phyloP scores from a whole-genome alignment of 2,113 vertebrate species.

The Muntiacus reevesi region DNA sequence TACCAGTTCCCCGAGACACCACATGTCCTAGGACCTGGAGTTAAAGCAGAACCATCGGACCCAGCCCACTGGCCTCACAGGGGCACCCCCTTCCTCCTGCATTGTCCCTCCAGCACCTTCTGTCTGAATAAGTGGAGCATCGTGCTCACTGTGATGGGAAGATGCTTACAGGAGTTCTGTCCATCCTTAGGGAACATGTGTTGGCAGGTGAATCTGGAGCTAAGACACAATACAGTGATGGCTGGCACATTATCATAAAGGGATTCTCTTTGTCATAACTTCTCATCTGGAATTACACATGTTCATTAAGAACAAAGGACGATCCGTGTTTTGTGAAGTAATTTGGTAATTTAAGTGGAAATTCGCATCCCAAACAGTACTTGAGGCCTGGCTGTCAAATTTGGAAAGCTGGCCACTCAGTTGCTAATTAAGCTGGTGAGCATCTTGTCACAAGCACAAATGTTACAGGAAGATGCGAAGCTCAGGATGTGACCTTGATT shows the following conservation, averaged over 20 bases:
- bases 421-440: background rate
- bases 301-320: background rate
- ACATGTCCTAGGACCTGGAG: fast-evolving
- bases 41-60: background rate
- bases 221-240: background rate
- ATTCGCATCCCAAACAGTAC: background rate
- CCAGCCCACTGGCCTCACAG: background rate
- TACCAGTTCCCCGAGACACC: background rate
- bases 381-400: background rate
- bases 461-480: background rate
- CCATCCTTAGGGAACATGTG: background rate
- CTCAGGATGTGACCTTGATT: background rate
- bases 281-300: background rate
- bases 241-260: background rate
- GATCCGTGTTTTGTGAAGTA: background rate
- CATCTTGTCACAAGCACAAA: background rate
- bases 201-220: background rate
- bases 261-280: background rate
- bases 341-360: background rate
- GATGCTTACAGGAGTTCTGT: background rate
- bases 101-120: background rate
- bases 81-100: background rate
- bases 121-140: background rate
- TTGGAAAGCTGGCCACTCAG: background rate
- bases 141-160: background rate